A percentile compares a stretch with the other conserved stretches of the same genome.
phyloP scores from a whole-genome alignment of 2,888 invertebrate genomes.

The Drosophila acutilabella region DNA sequence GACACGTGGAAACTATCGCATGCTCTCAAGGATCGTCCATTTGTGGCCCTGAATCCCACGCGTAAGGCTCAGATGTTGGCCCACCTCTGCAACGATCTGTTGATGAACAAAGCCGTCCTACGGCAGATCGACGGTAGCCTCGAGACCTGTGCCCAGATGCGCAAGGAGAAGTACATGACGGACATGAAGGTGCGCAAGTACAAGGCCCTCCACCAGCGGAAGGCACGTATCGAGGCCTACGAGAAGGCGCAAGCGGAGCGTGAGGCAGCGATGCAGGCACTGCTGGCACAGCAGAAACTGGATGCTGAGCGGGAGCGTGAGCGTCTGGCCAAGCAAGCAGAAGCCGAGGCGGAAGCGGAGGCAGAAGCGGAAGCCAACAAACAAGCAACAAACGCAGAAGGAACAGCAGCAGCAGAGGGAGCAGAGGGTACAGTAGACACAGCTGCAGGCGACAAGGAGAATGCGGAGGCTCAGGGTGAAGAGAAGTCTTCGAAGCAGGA shows the following conservation, averaged over 20 bases:
- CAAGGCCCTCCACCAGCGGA: constrained; percentile 89
- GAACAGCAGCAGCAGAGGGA: neutral
- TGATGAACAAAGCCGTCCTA: constrained; percentile 96
- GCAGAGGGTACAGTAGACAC: constrained; percentile 13
- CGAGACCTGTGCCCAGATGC: constrained; percentile 93
- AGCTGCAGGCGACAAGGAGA: neutral
- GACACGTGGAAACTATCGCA: constrained; percentile 92
- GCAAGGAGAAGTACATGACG: constrained; percentile 95
- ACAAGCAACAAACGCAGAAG: constrained; percentile 41
- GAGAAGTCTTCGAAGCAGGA: constrained; percentile 27
- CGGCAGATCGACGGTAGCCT: constrained; percentile 95
- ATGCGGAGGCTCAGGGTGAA: neutral
- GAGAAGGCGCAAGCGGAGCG: constrained; percentile 86
- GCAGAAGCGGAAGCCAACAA: constrained; percentile 61
- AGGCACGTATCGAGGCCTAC: constrained; percentile 90
- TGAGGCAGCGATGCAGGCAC: constrained; percentile 82
- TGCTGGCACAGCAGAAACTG: constrained; percentile 81
- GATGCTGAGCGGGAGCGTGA: constrained; percentile 84
- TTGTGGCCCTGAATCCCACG: constrained; percentile 93
- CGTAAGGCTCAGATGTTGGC: constrained; percentile 95
- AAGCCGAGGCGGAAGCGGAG: constrained; percentile 73
- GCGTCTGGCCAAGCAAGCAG: constrained; percentile 69
- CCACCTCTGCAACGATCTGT: constrained; percentile 96
- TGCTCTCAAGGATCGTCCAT: constrained; percentile 92
- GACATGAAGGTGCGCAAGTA: constrained; percentile 97